Evolutionary conservation across 2,888 invertebrate species (phyloP).

Genomic region (Aradus depressus): DNA sequence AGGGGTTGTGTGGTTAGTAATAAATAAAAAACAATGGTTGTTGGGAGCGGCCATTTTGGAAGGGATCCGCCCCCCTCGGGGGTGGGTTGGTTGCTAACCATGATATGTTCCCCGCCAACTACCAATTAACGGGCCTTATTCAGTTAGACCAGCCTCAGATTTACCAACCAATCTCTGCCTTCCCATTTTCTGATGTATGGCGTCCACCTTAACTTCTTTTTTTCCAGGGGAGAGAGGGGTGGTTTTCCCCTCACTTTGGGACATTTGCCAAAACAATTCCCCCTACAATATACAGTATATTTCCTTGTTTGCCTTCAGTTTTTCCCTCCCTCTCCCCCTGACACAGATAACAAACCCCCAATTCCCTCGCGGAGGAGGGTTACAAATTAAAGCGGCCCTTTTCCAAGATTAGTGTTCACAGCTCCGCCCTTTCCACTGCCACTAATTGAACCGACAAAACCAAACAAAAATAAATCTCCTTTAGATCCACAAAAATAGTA

Average conservation of each 20-base stretch:
- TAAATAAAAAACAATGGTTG: conserved; percentile 5
- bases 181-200: conserved; percentile 12
- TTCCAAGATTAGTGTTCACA: too few species aligned
- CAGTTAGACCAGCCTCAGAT: conserved; percentile 3
- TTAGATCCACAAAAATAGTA: too few species aligned
- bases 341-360: background rate
- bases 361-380: background rate
- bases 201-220: background rate
- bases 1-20: conserved; percentile 1
- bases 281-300: conserved; percentile 12
- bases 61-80: conserved; percentile 2
- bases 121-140: conserved; percentile 17
- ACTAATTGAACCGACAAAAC: too few species aligned
- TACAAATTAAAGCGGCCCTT: background rate
- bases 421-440: too few species aligned
- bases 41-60: conserved; percentile 17
- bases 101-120: conserved; percentile 15
- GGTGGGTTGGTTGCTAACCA: conserved; percentile 11
- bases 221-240: background rate
- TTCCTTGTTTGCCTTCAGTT: conserved; percentile 17
- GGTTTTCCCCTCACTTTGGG: conserved; percentile 4
- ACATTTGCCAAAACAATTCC: too few species aligned
- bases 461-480: too few species aligned
- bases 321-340: conserved; percentile 5
- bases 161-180: conserved; percentile 10